Evolutionary conservation across 1,140 invertebrate species (phyloP), one percentile per base, ranked within the genome.

Genomic region (Drosophila bocqueti): DNA sequence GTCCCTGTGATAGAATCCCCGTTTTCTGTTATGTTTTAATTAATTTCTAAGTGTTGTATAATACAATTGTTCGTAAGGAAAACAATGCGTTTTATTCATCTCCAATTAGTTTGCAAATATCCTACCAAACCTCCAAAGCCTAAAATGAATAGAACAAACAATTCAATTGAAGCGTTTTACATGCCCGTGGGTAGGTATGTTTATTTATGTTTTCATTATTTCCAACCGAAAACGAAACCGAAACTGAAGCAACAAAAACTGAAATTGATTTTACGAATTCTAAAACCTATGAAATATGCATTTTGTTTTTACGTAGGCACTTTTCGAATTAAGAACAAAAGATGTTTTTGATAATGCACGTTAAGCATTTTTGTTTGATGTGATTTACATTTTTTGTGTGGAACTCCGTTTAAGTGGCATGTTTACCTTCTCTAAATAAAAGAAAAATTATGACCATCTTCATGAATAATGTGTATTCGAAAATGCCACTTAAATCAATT

Each of bases 151-250:
- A 81, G 69, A 81, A 74, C 58, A 55, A 75, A 75, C 43, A 65
- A 64, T 62, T 43, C 62, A 76, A 76, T 83, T 58, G 54, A 74
- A 61, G 62, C 62, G 47, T 72, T 81, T 50, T 75, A 76, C 66
- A 79, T 76, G 81, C 65, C 80, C 68, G 63, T 85, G 71, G 82
- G 82, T 85, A 85, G 82, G 82, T 85, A 85, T 81, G 64, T 77
- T 59, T 66, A 55, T 57, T 79, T 76, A 60, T 67, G 58, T 52
- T 68, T 66, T 50, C 50, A 62, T 79, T 42, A 47, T 67, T 83
- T 64, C 21, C 18, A 21, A 73, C 31, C 45, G 54, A 52, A 50
- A 42, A 38, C n/a, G 66, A 57, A 40, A 42, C 45, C 29, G 21
- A 24, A 54, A 47, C 7, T 5, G 55, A 73, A 73, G 11, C 29